A percentile compares a stretch with the other conserved stretches of the same genome.
These are phyloP conservation scores for Macroglossus sobrinus DNA, from an alignment of 2,113 vertebrate genomes.

Conservation along the genomic window DNA sequence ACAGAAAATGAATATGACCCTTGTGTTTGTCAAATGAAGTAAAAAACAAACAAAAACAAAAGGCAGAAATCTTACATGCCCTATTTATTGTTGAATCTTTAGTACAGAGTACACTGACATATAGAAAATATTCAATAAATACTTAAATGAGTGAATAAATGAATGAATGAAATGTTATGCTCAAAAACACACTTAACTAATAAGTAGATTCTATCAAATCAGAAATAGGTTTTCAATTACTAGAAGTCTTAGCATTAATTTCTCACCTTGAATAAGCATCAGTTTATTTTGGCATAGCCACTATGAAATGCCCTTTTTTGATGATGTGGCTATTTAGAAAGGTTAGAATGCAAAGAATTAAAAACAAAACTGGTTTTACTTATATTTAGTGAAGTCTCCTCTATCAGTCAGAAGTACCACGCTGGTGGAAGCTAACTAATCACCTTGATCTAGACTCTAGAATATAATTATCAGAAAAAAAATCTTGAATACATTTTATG, in stretches of 20 bases:
- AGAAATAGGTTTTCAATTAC: not conserved
- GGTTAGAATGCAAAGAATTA: not conserved
- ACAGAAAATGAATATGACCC: not conserved
- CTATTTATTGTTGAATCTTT: not conserved
- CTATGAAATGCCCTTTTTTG: not conserved
- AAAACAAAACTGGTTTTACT: not conserved
- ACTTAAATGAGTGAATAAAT: not conserved
- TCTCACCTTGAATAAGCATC: not conserved
- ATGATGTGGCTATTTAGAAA: not conserved
- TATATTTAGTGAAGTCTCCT: not conserved
- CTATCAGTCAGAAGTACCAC: not conserved
- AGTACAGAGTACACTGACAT: not conserved
- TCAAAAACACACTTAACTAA: not conserved
- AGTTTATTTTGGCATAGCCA: not conserved
- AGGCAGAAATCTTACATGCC: not conserved
- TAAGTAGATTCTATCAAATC: not conserved
- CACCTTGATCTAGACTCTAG: not conserved
- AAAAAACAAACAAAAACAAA: not conserved
- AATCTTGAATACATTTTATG: not conserved
- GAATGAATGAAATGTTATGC: not conserved
- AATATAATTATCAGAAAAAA: not conserved
- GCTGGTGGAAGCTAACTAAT: not conserved
- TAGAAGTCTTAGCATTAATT: not conserved
- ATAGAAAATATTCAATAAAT: not conserved
- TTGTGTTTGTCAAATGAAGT: not conserved